Percentiles rank a stretch among this genome's conserved stretches.
Evolutionary conservation across 2,888 invertebrate species (phyloP).

Genomic region (Branchellion lobata): DNA sequence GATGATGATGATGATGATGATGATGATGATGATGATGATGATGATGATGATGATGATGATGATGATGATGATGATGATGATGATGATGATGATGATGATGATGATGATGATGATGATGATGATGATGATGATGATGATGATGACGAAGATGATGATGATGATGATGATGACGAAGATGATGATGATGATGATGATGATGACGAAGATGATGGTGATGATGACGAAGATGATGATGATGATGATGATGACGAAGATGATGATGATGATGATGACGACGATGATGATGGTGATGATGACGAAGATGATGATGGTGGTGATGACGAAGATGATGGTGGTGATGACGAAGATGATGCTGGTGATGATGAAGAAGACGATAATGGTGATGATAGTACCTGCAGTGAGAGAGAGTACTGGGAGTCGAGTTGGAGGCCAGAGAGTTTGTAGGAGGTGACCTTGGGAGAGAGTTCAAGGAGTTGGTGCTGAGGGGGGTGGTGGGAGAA

Average conservation of each 20-base stretch:
- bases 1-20: not conserved
- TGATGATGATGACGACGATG: not conserved
- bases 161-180: too few species aligned
- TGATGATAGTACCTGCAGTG: not conserved
- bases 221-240: too few species aligned
- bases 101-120: too few species aligned
- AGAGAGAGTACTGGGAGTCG: not conserved
- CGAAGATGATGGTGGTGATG: not conserved
- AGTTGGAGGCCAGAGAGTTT: not conserved
- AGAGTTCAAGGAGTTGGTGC: not conserved
- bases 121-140: too few species aligned
- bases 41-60: not conserved
- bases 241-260: not conserved
- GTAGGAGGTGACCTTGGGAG: not conserved
- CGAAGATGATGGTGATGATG: not conserved
- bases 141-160: too few species aligned
- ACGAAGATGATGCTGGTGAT: not conserved
- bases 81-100: too few species aligned
- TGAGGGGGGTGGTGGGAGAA: too few species aligned
- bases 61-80: not conserved
- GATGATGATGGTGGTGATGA: not conserved
- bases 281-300: not conserved
- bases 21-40: not conserved
- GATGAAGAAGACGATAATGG: not conserved
- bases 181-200: too few species aligned